Percentiles rank a stretch among this genome's conserved stretches.
Conservation (phyloP, 1,140 invertebrate genomes). For the Musca vetustissima region DNA sequence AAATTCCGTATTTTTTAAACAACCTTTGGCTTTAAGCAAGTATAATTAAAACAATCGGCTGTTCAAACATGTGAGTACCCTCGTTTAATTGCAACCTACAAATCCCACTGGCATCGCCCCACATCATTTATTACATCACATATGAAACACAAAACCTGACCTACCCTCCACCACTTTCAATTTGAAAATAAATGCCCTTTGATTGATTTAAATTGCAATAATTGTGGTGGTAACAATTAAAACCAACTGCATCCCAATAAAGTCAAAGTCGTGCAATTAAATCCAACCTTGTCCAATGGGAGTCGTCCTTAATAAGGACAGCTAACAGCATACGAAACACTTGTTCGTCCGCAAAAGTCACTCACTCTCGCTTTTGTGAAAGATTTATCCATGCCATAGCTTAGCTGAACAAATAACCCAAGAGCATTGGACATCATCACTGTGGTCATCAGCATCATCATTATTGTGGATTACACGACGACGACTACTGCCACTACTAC, state of each 20-base stretch:
- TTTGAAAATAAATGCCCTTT: background rate
- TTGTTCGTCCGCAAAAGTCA: background rate
- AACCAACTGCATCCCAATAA: slow-evolving; percentile 1
- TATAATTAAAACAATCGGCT: too few relatives aligned
- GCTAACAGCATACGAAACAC: background rate
- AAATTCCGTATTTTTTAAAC: too few relatives aligned
- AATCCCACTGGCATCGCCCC: too few relatives aligned
- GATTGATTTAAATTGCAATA: slow-evolving; percentile 16
- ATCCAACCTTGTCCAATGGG: slow-evolving; percentile 14
- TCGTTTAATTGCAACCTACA: too few relatives aligned
- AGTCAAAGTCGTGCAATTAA: slow-evolving; percentile 20
- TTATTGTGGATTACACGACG: too few relatives aligned
- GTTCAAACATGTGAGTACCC: too few relatives aligned
- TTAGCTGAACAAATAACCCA: background rate
- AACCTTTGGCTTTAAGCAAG: too few relatives aligned
- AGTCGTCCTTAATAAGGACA: background rate
- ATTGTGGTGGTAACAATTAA: slow-evolving; percentile 18
- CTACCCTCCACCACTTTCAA: too few relatives aligned
- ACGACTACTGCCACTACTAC: background rate
- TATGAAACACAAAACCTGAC: too few relatives aligned
- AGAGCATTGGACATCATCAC: background rate
- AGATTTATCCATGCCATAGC: background rate
- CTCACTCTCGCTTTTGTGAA: background rate
- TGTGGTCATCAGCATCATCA: background rate
- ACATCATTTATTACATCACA: too few relatives aligned